Percentiles rank a stretch among this genome's conserved stretches.
phyloP scores from a whole-genome alignment of 2,113 vertebrate genomes.

The Micromys minutus region DNA sequence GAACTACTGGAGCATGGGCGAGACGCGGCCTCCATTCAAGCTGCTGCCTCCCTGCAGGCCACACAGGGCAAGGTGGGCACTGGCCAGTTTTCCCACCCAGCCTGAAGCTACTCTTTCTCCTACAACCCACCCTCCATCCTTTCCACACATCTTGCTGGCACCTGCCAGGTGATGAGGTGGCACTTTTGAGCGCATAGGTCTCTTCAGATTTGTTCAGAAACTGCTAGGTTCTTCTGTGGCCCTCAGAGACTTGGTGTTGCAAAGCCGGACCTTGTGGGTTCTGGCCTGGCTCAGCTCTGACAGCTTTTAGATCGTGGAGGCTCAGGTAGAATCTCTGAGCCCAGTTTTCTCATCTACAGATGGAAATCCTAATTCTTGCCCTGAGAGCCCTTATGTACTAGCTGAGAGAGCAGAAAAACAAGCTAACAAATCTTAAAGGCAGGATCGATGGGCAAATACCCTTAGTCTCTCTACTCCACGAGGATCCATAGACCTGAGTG shows the following conservation, averaged over 20 bases:
- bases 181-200: neutral
- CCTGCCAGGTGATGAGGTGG: neutral
- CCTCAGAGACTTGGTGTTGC: neutral
- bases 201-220: constrained; percentile 37
- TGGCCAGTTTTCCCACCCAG: neutral
- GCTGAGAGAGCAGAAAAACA: neutral
- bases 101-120: neutral
- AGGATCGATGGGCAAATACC: neutral
- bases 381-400: rapidly evolving
- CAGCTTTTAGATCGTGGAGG: neutral
- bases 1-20: constrained; percentile 95
- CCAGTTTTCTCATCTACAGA: neutral
- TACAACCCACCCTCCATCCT: neutral
- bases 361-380: neutral
- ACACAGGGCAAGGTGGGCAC: constrained; percentile 69
- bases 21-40: constrained; percentile 86
- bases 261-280: neutral
- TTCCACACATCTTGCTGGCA: neutral
- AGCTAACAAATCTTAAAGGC: neutral
- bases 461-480: neutral
- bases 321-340: neutral
- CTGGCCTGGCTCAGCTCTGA: neutral
- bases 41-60: constrained; percentile 34
- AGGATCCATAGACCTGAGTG: neutral
- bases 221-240: neutral